A percentile compares a stretch with the other conserved stretches of the same genome.
Conservation (phyloP, 2,113 vertebrate species). For the Boleophthalmus pectinirostris region DNA sequence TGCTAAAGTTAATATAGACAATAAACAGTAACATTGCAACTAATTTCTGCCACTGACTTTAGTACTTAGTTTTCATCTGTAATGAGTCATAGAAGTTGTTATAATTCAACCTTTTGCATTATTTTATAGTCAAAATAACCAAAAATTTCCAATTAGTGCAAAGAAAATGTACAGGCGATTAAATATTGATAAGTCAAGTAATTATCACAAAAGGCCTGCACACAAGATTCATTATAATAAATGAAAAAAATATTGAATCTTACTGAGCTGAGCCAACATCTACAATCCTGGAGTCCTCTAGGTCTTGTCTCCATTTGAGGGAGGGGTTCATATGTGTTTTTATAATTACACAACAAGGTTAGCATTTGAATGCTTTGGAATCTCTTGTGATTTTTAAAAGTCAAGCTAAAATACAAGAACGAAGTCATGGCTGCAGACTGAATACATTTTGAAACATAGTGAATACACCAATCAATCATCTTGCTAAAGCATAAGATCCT, state of each 20-base stretch:
- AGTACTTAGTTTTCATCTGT: too few species aligned
- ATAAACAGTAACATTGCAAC: too few species aligned
- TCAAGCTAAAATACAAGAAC: constrained; percentile 9
- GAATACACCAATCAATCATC: constrained; percentile 19
- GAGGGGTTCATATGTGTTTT: constrained; percentile 13
- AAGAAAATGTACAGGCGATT: too few species aligned
- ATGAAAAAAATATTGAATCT: constrained; percentile 32
- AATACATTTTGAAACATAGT: constrained; percentile 10
- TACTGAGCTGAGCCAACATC: constrained; percentile 18
- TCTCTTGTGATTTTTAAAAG: constrained; percentile 4
- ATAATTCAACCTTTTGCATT: too few species aligned
- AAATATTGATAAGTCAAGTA: too few species aligned
- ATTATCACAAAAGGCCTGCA: too few species aligned
- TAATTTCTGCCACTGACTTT: too few species aligned
- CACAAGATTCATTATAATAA: constrained; percentile 3
- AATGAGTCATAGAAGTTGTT: too few species aligned
- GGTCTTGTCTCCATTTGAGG: constrained; percentile 12
- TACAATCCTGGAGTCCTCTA: constrained; percentile 13
- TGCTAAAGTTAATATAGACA: too few species aligned
- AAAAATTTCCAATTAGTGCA: too few species aligned
- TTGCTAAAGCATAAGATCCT: constrained; percentile 5
- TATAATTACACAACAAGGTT: constrained; percentile 24
- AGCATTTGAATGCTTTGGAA: constrained; percentile 36
- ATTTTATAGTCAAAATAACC: too few species aligned
- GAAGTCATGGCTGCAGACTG: constrained; percentile 31